These are phyloP conservation scores for Hybognathus amarus DNA, from an alignment of 2,797 vertebrate species.

Conservation along the genomic window DNA sequence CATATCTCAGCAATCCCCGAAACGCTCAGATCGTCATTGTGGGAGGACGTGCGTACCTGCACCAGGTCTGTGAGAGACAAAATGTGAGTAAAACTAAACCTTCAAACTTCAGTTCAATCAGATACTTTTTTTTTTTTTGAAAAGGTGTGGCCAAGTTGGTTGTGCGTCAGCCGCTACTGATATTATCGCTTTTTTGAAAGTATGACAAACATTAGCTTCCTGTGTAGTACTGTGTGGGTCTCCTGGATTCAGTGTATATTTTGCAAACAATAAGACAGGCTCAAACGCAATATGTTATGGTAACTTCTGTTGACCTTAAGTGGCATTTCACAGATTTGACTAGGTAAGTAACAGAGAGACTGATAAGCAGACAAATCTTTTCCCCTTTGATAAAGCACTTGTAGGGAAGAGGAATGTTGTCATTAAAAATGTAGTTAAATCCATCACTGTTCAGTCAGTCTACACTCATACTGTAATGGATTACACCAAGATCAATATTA, in stretches of 20 bases:
- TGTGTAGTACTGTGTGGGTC: constrained; percentile 1
- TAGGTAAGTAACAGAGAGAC: not conserved
- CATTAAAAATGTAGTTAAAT: not conserved
- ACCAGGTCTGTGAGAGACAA: constrained; percentile 86
- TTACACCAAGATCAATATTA: not conserved
- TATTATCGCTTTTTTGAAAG: constrained; percentile 2
- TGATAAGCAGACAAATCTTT: not conserved
- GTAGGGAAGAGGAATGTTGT: not conserved
- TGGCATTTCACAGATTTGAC: not conserved
- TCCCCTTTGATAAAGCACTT: not conserved
- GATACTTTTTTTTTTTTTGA: not conserved
- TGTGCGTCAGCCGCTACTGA: not conserved
- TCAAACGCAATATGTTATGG: not conserved
- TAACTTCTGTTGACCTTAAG: not conserved
- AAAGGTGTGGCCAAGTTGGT: not conserved
- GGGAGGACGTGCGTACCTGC: constrained; percentile 84
- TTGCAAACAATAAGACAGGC: not conserved
- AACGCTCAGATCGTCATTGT: constrained; percentile 88
- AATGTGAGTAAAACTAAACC: constrained; percentile 74
- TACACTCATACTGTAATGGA: not conserved
- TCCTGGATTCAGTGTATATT: not conserved
- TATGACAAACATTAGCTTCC: constrained; percentile 1
- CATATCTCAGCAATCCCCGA: constrained; percentile 85
- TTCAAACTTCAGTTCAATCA: not conserved
- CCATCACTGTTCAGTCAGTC: not conserved